Percentiles rank a stretch among this genome's conserved stretches.
phyloP scores from a whole-genome alignment of 2,797 vertebrate genomes.

The Macrochelys suwanniensis region DNA sequence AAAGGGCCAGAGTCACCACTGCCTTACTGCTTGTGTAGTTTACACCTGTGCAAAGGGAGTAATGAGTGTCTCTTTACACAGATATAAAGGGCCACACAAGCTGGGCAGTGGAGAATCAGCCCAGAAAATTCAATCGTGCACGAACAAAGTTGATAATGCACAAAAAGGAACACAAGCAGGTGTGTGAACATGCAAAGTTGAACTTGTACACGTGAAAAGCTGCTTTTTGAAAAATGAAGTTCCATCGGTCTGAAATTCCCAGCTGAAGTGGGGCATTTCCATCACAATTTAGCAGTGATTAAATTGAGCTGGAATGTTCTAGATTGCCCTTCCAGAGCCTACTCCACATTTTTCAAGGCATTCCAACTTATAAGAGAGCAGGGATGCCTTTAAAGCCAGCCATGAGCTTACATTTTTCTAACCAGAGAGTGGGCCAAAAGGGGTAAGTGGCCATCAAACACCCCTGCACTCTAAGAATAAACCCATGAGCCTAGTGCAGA shows the following conservation, averaged over 20 bases:
- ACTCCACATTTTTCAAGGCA: not conserved
- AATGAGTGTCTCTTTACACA: not conserved
- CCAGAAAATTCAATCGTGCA: not conserved
- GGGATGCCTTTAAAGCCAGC: not conserved
- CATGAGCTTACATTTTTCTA: not conserved
- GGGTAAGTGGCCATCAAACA: not conserved
- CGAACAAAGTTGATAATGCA: not conserved
- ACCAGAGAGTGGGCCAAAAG: not conserved
- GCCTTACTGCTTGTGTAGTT: not conserved
- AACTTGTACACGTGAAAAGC: not conserved
- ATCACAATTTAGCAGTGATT: accelerated
- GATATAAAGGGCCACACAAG: not conserved
- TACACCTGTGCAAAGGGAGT: not conserved
- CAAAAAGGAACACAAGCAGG: not conserved
- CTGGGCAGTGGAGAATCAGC: not conserved
- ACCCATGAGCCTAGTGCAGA: not conserved
- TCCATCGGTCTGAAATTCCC: not conserved
- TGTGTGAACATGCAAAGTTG: not conserved
- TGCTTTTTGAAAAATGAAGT: not conserved
- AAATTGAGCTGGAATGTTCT: not conserved
- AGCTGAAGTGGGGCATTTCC: not conserved
- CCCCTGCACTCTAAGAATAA: not conserved
- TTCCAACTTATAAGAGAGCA: not conserved
- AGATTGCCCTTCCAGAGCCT: not conserved
- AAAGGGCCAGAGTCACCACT: not conserved